A percentile compares a stretch with the other conserved stretches of the same genome.
Evolutionary conservation across 2,113 vertebrate genomes (phyloP).

Genomic region (Tympanuchus pallidicinctus): DNA sequence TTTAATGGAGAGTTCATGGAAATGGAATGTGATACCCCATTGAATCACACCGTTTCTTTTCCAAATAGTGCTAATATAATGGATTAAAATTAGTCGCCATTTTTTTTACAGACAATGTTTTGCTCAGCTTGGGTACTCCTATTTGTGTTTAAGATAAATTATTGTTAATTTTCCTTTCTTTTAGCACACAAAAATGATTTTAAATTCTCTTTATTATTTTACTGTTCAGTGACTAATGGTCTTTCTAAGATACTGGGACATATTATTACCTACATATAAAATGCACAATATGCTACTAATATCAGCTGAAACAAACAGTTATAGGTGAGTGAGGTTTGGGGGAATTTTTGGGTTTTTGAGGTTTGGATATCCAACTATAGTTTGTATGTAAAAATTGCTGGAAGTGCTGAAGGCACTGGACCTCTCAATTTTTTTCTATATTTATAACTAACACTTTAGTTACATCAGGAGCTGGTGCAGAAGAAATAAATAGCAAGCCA

Average conservation of each 20-base stretch:
- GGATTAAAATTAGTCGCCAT: neutral
- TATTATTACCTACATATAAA: neutral
- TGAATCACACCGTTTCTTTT: neutral
- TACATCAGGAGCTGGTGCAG: neutral
- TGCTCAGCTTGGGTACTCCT: neutral
- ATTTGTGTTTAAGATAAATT: neutral
- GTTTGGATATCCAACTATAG: no score
- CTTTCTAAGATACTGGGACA: neutral
- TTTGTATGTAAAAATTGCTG: no score
- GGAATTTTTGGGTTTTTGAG: neutral
- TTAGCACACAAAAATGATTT: neutral
- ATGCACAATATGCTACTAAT: neutral
- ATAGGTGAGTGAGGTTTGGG: neutral
- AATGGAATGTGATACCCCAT: neutral
- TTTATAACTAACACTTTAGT: neutral
- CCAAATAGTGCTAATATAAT: neutral
- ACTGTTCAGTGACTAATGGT: neutral
- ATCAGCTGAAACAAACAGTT: neutral
- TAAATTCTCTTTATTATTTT: neutral
- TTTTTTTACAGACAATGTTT: neutral
- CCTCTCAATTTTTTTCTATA: neutral
- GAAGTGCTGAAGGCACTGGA: neutral
- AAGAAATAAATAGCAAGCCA: neutral
- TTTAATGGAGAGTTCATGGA: neutral
- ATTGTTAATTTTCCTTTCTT: neutral